A percentile compares a stretch with the other conserved stretches of the same genome.
phyloP scores from a whole-genome alignment of 2,888 invertebrate species.

The Diadromus collaris region DNA sequence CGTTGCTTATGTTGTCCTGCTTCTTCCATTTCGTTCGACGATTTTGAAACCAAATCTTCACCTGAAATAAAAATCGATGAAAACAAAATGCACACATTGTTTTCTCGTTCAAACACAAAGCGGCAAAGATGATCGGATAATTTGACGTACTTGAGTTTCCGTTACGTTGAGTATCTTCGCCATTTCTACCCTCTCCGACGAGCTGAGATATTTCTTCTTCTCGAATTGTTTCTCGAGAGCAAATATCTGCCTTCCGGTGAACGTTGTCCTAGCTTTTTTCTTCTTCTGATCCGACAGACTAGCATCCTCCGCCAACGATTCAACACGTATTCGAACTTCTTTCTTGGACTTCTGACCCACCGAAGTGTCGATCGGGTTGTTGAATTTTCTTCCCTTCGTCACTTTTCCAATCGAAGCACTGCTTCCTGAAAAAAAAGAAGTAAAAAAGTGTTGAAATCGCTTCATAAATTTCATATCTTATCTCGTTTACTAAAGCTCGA shows the following conservation, averaged over 20 bases:
- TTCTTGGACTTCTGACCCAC: conserved; percentile 73
- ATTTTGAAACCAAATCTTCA: conserved; percentile 96
- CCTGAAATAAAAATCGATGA: conserved; percentile 82
- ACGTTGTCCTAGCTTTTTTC: conserved; percentile 96
- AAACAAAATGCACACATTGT: neutral
- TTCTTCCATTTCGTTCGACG: conserved; percentile 93
- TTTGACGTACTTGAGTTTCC: conserved; percentile 92
- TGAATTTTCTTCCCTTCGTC: conserved; percentile 52
- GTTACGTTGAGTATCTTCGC: conserved; percentile 96
- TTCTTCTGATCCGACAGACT: conserved; percentile 82
- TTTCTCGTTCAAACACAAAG: neutral
- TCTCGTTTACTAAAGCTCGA: neutral
- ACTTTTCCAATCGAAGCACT: conserved; percentile 32
- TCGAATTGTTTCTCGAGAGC: conserved; percentile 98
- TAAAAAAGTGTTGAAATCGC: neutral
- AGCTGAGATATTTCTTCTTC: conserved; percentile 97
- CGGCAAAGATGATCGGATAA: neutral
- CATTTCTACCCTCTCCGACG: conserved; percentile 96
- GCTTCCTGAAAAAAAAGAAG: conserved; percentile 39
- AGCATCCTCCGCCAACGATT: conserved; percentile 80
- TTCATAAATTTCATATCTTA: neutral
- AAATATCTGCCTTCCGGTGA: conserved; percentile 97
- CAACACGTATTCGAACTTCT: conserved; percentile 52
- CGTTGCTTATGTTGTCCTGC: conserved; percentile 94
- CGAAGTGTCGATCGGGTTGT: conserved; percentile 67